Evolutionary conservation across 1,140 invertebrate genomes (phyloP), one percentile per base, ranked within the genome.

Genomic region (Dolichoris vasculosae): DNA sequence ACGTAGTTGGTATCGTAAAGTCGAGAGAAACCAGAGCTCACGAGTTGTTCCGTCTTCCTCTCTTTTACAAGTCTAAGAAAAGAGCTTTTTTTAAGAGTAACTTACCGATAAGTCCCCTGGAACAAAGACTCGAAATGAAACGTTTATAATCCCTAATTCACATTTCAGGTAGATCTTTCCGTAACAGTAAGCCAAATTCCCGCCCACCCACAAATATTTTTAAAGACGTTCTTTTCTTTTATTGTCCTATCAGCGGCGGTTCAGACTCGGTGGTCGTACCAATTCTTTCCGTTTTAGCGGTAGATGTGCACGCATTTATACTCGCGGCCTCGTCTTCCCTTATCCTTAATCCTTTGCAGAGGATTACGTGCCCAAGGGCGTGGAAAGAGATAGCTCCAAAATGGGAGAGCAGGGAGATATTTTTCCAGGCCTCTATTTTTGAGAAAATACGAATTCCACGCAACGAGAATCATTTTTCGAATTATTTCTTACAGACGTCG

Each of bases 211-310:
- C 38, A 71, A 71, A 71, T 23, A 71, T 2, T 40, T 71, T 38
- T 0, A 40, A 40, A 20, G 23, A 6, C 30, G 13, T 40, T 38
- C 35, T 8, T 35, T 35, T 20, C 23, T 40, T 40, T 71, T 71
- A 43, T 40, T 71, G 6, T 35, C 32, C 67, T 40, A 40, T 71
- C 67, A n/a, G 23, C 7, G 0, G 40, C 38, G 4, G 15, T 71
- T 71, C 15, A 48, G 43, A n/a, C n/a, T 48, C 38, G n/a, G 59
- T 20, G 38, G 2, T 20, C 64, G 43, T 43, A 40, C 30, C 79
- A 51, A 69, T 71, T 51, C 63, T 71, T 71, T 67, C n/a, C 64
- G 64, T 17, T 71, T 82, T 82, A 71, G 20, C 63, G 30, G 26
- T 79, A 2, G 35, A 38, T 63, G 78, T 40, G 76, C 51, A 9